Base-by-base conservation (phyloP, 2,113 vertebrate species). In the Triplophysa dalaica region DNA sequence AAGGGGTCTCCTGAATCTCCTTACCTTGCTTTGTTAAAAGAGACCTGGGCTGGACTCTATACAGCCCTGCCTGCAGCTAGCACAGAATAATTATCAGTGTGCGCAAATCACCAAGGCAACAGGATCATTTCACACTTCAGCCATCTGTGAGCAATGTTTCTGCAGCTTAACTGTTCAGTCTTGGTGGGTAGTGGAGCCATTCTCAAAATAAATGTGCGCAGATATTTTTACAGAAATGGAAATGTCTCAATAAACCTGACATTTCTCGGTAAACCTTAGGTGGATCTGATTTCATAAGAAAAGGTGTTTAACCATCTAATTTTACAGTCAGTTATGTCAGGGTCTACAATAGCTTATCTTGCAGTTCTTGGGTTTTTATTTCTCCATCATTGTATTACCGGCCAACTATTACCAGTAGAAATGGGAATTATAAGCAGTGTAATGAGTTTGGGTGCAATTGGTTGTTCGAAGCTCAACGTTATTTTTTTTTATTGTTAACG, bases 81-180 rank as follows among this genome's bases (percentile, higher is more conserved):
- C 29, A 61, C 56, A 8, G 74, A 77, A 86, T 87, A 89, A 90
- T 88, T 87, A 87, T 74, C 81, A 61, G 81, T 81, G 80, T 82
- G 78, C 78, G 61, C 79, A 56, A 63, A 72, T 90, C 82, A 85
- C 89, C 83, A 89, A 70, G 88, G 88, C 87, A 91, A 89, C 87
- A 76, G 87, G 62, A 73, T 82, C 78, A 84, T 87, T 83, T 72
- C 80, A 65, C 79, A 78, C 75, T 83, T 84, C 78, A 76, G 56
- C 63, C 75, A 81, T 80, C 78, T 84, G 83, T 63, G 70, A 81
- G 75, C 69, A 13, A 54, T 61, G 45, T 61, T 76, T 61, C 68
- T 65, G 70, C 68, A 62, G 68, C 68, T 76, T 12, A 22, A 69
- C 41, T 77, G 74, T 68, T 68, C 48, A 72, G 67, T 62, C 54